Base-by-base conservation (phyloP, 2,888 invertebrate genomes). In the Rhopalosiphum nymphaeae region DNA sequence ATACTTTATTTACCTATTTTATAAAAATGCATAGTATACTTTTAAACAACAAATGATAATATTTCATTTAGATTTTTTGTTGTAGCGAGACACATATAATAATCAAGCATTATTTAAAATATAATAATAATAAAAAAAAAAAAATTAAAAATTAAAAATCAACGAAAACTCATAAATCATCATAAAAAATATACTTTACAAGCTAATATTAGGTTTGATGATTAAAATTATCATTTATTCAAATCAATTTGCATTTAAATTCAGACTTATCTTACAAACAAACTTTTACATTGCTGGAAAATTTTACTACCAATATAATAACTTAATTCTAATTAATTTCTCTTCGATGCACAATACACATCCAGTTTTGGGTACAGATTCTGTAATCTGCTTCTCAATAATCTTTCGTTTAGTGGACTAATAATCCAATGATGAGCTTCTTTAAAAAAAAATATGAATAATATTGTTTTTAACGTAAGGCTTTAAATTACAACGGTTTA, bases 261-360 rank as follows among this genome's bases (percentile, higher is more conserved):
- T 78, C 21, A 36, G 36, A 78, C 21, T 78, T 67, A 67, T 78
- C 36, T 36, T 25, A 78, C 21, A 36, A 78, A 21, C 21, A 78
- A 36, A 36, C 21, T 36, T 9, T 78, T 78, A 78, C 36, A 78
- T 21, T 42, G 36, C 78, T 78, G 78, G 7, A 36, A 78, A 36
- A 78, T 78, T 2, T 21, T 21, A 78, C 36, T 21, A 78, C 21
- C 36, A 21, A 78, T 78, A 21, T 78, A 21, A 78, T 78, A 78
- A 78, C 78, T 78, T 78, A 36, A 78, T 78, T 78, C 78, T 78
- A 78, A 78, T 78, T 78, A 78, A 78, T 78, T 78, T 78, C 21
- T 36, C 78, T 78, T 78, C 78, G 36, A 21, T 36, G 9, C 36
- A 78, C 21, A 78, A 78, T 78, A 21, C 78, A 36, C 78, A 78